Evolutionary conservation across 1,140 invertebrate species (phyloP).

Genomic region (Bradynema listronoti): DNA sequence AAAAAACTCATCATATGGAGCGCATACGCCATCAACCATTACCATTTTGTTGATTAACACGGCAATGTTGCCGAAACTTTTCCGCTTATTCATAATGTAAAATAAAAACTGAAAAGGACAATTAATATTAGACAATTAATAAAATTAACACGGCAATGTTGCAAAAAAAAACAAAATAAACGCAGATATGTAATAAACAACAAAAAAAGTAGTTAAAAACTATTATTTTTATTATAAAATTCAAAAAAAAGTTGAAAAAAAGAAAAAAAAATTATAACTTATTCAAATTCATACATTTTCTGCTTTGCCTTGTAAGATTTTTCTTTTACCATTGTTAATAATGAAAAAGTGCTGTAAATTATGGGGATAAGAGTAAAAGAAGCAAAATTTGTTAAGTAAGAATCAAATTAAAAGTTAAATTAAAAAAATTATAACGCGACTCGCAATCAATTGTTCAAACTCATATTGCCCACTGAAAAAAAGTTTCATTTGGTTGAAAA

Average conservation of each 20-base stretch:
- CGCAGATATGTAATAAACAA: no score
- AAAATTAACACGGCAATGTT: no score
- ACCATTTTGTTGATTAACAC: neutral
- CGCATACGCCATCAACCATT: neutral
- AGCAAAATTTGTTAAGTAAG: no score
- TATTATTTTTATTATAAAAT: neutral
- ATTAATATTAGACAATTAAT: neutral
- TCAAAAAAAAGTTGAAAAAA: neutral
- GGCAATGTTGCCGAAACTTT: neutral
- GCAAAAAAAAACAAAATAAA: no score
- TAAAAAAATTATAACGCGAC: no score
- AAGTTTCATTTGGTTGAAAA: no score
- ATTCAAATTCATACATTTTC: slow-evolving; percentile 14
- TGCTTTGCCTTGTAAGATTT: slow-evolving; percentile 3
- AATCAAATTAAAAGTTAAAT: no score
- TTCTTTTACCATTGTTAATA: slow-evolving; percentile 8
- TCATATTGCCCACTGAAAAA: no score
- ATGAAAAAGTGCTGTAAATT: slow-evolving; percentile 8
- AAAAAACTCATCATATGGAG: neutral
- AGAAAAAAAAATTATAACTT: slow-evolving; percentile 10
- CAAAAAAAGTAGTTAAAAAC: neutral
- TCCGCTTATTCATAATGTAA: neutral
- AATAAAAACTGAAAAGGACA: neutral
- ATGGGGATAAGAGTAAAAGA: no score
- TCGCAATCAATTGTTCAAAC: no score